Evolutionary conservation across 1,140 invertebrate species (phyloP), one percentile per base, ranked within the genome.

Genomic region (Penaeus indicus): DNA sequence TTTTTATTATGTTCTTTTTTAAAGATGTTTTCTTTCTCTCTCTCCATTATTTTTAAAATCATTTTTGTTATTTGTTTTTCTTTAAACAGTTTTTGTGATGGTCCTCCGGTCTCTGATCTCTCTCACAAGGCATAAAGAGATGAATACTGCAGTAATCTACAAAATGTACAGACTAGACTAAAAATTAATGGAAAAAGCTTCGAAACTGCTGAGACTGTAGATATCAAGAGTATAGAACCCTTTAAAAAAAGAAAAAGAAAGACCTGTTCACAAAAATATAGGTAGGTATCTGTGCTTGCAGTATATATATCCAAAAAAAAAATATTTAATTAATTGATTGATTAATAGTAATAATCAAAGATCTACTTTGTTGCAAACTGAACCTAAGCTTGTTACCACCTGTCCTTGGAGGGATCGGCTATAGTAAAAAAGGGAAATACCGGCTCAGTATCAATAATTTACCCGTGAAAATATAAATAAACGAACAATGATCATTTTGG

Each of bases 371-470:
- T 47, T 61, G 80, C 80, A 88, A 84, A 83, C 61, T 79, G 72
- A 88, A 88, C 63, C 80, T 77, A 63, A 60, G 75, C 47, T 83
- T 69, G 27, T 88, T 88, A 88, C 80, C 86, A 69, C 80, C 72
- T 78, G 86, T 88, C 86, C 86, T 88, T 83, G 86, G 27, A 88
- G 86, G 81, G 81, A 84, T 84, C 81, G 72, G 86, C 86, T 88
- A 88, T 63, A 54, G 86, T 88, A 88, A 83, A 84, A 84, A 69
- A 69, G 64, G 27, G 63, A 69, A 81, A 83, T 82, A 61, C n/a
- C 22, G 78, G 27, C 25, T 80, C 67, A 77, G 86, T 84, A 88
- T 88, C 81, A 67, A 47, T 63, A 64, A 84, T 72, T 75, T 63
- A 84, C 80, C 72, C 86, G 60, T 22, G 67, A 64, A 88, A 64